Percentiles rank a stretch among this genome's conserved stretches.
phyloP scores from a whole-genome alignment of 53 echinoderm and acorn worm species.

The Echinarachnius parma region DNA sequence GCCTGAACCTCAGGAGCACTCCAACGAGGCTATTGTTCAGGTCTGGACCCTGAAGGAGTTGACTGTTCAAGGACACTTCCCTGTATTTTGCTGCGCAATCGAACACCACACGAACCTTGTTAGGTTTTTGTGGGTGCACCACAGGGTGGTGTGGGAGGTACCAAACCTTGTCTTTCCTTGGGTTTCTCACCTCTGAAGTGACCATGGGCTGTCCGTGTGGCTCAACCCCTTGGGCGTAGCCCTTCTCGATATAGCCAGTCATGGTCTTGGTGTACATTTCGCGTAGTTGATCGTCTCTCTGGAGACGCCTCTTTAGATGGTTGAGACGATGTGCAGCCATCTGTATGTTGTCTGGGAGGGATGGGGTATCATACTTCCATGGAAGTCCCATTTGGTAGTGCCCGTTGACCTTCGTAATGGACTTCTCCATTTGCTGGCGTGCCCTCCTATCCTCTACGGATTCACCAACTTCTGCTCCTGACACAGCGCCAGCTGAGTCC shows the following conservation, averaged over 20 bases:
- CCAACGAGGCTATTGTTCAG: conserved; percentile 38
- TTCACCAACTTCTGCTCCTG: conserved; percentile 26
- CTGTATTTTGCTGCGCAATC: conserved; percentile 37
- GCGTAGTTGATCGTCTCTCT: conserved; percentile 36
- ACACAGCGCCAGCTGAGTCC: conserved; percentile 15
- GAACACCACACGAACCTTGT: conserved; percentile 47
- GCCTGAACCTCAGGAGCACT: conserved; percentile 36
- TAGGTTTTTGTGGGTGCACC: conserved; percentile 44
- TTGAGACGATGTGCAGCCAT: conserved; percentile 38
- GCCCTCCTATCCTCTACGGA: conserved; percentile 56
- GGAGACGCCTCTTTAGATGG: conserved; percentile 41
- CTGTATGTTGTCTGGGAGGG: conserved; percentile 37
- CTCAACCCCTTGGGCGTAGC: conserved; percentile 46
- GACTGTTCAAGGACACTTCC: conserved; percentile 32
- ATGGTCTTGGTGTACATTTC: conserved; percentile 41
- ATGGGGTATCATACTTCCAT: conserved; percentile 42
- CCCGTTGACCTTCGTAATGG: conserved; percentile 35
- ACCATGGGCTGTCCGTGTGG: too few species aligned
- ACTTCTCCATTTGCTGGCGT: conserved; percentile 32
- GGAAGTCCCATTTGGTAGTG: conserved; percentile 59
- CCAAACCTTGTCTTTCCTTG: conserved; percentile 12
- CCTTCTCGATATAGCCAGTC: conserved; percentile 46
- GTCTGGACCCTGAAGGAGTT: conserved; percentile 40
- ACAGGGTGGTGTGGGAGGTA: conserved; percentile 54
- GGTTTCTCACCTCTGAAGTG: too few species aligned